Conservation (phyloP, 2,888 invertebrate genomes). For the Harpalus rubripes region DNA sequence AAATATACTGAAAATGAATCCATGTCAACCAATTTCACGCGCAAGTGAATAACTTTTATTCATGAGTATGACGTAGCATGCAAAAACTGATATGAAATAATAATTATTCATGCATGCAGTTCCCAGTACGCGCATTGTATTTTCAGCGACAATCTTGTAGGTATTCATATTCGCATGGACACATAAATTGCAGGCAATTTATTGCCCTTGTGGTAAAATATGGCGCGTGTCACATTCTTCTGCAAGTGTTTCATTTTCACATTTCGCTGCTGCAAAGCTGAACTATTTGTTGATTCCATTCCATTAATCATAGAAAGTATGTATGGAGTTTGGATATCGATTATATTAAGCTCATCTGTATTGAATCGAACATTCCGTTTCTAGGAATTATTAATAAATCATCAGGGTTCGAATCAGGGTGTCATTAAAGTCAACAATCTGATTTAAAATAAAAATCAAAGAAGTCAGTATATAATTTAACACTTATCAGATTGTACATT, state of each 20-base stretch:
- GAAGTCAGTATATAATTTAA: too few species aligned
- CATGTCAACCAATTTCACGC: neutral
- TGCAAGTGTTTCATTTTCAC: conserved; percentile 37
- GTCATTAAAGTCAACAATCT: too few species aligned
- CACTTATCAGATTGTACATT: too few species aligned
- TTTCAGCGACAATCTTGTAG: neutral
- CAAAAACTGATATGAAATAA: conserved; percentile 16
- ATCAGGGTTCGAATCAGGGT: neutral
- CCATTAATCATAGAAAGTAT: conserved; percentile 56
- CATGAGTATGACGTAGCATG: neutral
- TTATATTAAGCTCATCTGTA: neutral
- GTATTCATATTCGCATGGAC: neutral
- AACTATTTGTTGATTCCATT: conserved; percentile 38
- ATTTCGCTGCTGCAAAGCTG: conserved; percentile 11
- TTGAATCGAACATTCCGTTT: conserved; percentile 45
- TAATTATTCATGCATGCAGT: conserved; percentile 8
- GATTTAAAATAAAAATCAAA: too few species aligned
- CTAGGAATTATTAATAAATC: conserved; percentile 45
- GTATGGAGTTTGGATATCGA: too few species aligned
- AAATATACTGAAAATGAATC: neutral
- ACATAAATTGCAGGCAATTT: conserved; percentile 30
- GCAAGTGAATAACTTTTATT: neutral
- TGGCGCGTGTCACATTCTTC: conserved; percentile 30
- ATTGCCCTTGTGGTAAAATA: conserved; percentile 10
- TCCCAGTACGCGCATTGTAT: neutral